Conservation (phyloP, 2,113 vertebrate species). For the Haemorhous mexicanus region DNA sequence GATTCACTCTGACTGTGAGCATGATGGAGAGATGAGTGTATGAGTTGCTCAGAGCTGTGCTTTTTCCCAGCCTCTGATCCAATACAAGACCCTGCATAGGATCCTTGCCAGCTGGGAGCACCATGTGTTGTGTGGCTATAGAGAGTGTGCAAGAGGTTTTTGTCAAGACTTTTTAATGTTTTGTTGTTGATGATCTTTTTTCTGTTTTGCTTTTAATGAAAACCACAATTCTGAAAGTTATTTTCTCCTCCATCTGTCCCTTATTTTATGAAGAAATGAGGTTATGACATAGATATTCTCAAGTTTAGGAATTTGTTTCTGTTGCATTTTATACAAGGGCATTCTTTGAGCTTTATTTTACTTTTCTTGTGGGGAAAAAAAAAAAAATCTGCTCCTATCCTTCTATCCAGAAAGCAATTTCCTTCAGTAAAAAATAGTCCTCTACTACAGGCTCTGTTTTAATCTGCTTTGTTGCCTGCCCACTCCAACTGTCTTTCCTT, state of each 20-base stretch:
- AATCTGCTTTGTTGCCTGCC: neutral
- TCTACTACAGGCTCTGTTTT: neutral
- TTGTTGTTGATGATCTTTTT: neutral
- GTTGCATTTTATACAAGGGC: neutral
- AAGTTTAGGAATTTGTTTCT: neutral
- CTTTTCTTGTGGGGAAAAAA: neutral
- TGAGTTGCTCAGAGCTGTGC: neutral
- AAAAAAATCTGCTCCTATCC: neutral
- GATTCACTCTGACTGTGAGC: neutral
- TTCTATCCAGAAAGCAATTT: neutral
- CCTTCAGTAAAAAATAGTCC: neutral
- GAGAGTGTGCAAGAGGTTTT: neutral
- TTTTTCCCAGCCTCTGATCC: neutral
- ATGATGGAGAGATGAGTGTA: neutral
- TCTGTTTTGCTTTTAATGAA: neutral
- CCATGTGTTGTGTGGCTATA: neutral
- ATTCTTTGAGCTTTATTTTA: neutral
- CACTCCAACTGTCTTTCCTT: neutral
- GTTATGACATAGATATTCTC: neutral
- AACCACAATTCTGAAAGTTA: neutral
- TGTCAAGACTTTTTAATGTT: neutral
- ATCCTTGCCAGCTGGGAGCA: neutral
- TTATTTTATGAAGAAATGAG: slow-evolving; percentile 6
- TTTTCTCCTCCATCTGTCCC: neutral
- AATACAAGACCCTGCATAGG: neutral